Evolutionary conservation across 2,888 invertebrate species (phyloP).

Genomic region (Drosophila austrosaltans): DNA sequence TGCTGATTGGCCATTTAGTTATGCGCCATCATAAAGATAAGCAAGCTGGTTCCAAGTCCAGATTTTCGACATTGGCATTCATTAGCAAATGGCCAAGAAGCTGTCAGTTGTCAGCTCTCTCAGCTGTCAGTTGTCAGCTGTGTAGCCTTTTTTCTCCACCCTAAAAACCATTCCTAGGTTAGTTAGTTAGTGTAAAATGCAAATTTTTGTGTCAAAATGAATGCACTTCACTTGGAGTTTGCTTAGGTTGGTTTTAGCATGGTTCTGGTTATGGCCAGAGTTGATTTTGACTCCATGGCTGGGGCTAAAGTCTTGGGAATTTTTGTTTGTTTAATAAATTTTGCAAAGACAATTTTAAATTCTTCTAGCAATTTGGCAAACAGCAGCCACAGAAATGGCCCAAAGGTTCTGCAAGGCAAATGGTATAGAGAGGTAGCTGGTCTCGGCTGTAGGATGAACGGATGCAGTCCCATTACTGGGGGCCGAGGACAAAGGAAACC

Average conservation of each 20-base stretch:
- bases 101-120: constrained; percentile 45
- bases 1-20: constrained; percentile 70
- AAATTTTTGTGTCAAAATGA: constrained; percentile 50
- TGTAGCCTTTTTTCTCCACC: constrained; percentile 11
- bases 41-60: constrained; percentile 37
- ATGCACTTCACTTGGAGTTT: constrained; percentile 41
- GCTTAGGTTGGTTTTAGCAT: constrained; percentile 20
- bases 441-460: constrained; percentile 28
- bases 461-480: constrained; percentile 52
- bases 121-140: constrained; percentile 46
- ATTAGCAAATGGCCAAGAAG: constrained; percentile 56
- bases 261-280: background rate
- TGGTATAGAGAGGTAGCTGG: too few species aligned
- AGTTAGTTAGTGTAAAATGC: constrained; percentile 68
- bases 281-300: constrained; percentile 38
- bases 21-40: constrained; percentile 70
- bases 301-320: constrained; percentile 36
- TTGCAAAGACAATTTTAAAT: constrained; percentile 74
- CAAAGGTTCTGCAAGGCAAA: constrained; percentile 29
- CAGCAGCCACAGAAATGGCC: constrained; percentile 53
- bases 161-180: constrained; percentile 52
- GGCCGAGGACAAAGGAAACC: constrained; percentile 81
- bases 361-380: constrained; percentile 73
- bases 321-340: constrained; percentile 74
- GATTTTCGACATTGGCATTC: constrained; percentile 45